Evolutionary conservation across 2,113 vertebrate genomes (phyloP), one percentile per base, ranked within the genome.

Genomic region (Pandion haliaetus): DNA sequence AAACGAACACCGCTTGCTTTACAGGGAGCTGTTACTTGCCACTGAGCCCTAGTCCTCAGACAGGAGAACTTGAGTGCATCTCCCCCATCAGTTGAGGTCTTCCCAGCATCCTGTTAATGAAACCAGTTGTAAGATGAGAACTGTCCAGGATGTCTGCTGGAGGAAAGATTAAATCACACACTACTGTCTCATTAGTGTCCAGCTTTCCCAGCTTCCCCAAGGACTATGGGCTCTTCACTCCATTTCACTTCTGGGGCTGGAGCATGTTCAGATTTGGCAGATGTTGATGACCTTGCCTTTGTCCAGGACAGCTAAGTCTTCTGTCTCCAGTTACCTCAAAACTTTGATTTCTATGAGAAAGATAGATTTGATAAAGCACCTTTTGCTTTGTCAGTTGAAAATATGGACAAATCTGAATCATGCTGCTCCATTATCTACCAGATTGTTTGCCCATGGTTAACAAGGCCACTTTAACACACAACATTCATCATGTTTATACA

Each of bases 121-220:
- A 91, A 52, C 32, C 12, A 59, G 20, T 59, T 55, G 52, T 59
- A 83, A 86, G n/a, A 55, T 59, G 44, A 82, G 92, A 93, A 59
- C 63, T 86, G 66, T 74, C 79, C 66, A 14, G 63, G 77, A 34
- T 86, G 63, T 52, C 54, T 85, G 59, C 81, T 93, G 84, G 54
- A 73, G 58, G n/a, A 93, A 72, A 57, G 49, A 38, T 69, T 72
- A 86, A 86, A 86, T 91, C 44, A 50, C 58, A 67, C n/a, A 29
- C 28, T 50, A 28, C 38, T 69, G 36, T 73, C 84, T 95, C 72
- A 23, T 83, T 83, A 91, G 44, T 25, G 42, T 88, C 84, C 50
- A 86, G 54, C 50, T 95, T 77, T 87, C 73, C 36, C 59, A 65
- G 49, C 80, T 88, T 91, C 40, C 54, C 21, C 91, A 49, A 45